Evolutionary conservation across 2,888 invertebrate genomes (phyloP).

Genomic region (Andricus curvator): DNA sequence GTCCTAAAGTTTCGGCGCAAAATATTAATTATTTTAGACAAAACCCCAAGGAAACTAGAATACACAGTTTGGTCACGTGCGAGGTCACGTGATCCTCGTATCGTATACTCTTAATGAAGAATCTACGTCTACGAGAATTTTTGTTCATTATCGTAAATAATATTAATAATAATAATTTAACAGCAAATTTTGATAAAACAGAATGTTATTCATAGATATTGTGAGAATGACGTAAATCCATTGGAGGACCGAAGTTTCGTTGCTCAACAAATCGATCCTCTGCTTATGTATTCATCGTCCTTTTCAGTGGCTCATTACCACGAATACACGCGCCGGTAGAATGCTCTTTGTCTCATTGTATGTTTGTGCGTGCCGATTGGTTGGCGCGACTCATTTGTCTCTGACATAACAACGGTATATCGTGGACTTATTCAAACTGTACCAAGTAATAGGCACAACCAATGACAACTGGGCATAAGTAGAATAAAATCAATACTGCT

Average conservation of each 20-base stretch:
- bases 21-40: no score
- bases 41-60: no score
- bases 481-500: constrained; percentile 29
- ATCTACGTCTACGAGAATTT: no score
- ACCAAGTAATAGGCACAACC: constrained; percentile 50
- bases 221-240: background rate
- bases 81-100: no score
- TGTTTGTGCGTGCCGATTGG: constrained; percentile 50
- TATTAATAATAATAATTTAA: background rate
- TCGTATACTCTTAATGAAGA: no score
- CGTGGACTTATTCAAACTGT: constrained; percentile 54
- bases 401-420: constrained; percentile 46
- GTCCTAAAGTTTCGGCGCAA: no score
- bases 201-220: background rate
- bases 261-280: constrained; percentile 35
- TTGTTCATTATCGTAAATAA: no score
- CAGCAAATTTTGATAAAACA: background rate
- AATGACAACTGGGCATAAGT: background rate
- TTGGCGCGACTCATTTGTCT: constrained; percentile 54
- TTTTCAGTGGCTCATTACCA: constrained; percentile 51
- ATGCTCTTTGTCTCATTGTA: constrained; percentile 53
- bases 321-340: constrained; percentile 48
- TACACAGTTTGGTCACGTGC: no score
- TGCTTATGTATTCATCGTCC: constrained; percentile 52
- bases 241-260: constrained; percentile 14